Evolutionary conservation across 2,888 invertebrate genomes (phyloP).

Genomic region (Euclidia mi): DNA sequence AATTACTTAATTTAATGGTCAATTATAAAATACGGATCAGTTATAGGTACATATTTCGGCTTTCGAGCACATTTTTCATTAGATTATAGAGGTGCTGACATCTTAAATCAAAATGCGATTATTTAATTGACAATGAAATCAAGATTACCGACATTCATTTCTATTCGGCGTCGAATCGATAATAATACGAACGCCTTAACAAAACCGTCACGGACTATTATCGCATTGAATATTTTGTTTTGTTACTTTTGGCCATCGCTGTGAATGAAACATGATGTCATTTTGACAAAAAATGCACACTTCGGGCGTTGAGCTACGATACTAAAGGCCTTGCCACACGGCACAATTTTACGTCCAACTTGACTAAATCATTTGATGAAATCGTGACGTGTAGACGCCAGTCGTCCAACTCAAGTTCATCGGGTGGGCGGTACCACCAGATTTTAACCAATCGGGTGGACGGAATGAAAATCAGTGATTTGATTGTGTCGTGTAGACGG

Average conservation of each 20-base stretch:
- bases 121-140: slow-evolving; percentile 63
- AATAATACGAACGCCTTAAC: slow-evolving; percentile 68
- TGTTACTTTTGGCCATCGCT: slow-evolving; percentile 52
- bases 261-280: slow-evolving; percentile 63
- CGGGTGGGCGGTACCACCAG: too few species aligned
- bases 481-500: too few species aligned
- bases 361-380: too few species aligned
- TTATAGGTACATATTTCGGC: too few species aligned
- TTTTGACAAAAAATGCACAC: slow-evolving; percentile 49
- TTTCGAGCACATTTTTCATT: slow-evolving; percentile 49
- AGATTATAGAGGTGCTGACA: slow-evolving; percentile 47
- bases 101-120: slow-evolving; percentile 56
- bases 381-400: too few species aligned
- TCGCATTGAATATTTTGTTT: slow-evolving; percentile 53
- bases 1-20: too few species aligned
- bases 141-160: slow-evolving; percentile 61
- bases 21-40: too few species aligned
- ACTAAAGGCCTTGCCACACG: too few species aligned
- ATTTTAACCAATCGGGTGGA: too few species aligned
- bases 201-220: slow-evolving; percentile 73
- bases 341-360: too few species aligned
- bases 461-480: too few species aligned
- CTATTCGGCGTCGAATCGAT: slow-evolving; percentile 72
- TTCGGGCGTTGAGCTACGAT: slow-evolving; percentile 22
- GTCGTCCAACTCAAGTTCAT: too few species aligned